Percentiles rank a stretch among this genome's conserved stretches.
phyloP scores from a whole-genome alignment of 1,140 invertebrate genomes.

The Magallana angulata region DNA sequence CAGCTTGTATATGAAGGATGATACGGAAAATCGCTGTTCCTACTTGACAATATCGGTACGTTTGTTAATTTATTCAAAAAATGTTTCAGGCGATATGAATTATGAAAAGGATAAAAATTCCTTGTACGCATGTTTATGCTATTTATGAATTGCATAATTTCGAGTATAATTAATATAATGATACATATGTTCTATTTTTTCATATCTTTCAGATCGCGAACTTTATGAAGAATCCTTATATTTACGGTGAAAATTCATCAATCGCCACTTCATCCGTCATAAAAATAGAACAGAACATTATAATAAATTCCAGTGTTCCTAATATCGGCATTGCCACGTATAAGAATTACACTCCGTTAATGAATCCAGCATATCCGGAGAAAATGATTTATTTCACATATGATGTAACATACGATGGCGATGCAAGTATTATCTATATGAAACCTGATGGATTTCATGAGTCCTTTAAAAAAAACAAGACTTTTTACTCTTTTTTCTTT shows the following conservation, averaged over 20 bases:
- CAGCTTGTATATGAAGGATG: neutral
- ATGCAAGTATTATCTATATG: neutral
- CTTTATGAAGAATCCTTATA: neutral
- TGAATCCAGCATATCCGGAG: neutral
- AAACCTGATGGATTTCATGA: neutral
- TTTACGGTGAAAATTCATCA: neutral
- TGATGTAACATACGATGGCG: neutral
- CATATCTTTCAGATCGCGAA: neutral
- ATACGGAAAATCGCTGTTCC: neutral
- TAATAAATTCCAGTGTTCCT: neutral
- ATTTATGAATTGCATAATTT: no score
- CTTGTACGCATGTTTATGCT: no score
- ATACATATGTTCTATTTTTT: no score
- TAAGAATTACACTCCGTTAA: neutral
- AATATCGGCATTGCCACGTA: neutral
- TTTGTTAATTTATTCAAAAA: neutral
- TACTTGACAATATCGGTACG: neutral
- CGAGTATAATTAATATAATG: no score
- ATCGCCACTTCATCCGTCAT: no score
- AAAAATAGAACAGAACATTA: no score
- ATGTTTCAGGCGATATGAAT: no score
- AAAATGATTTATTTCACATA: conserved; percentile 13
- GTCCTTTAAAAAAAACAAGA: neutral
- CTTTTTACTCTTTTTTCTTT: neutral
- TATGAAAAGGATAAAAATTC: no score